These are phyloP conservation scores for Calliphora vicina DNA, from an alignment of 1,140 invertebrate genomes.

Conservation along the genomic window DNA sequence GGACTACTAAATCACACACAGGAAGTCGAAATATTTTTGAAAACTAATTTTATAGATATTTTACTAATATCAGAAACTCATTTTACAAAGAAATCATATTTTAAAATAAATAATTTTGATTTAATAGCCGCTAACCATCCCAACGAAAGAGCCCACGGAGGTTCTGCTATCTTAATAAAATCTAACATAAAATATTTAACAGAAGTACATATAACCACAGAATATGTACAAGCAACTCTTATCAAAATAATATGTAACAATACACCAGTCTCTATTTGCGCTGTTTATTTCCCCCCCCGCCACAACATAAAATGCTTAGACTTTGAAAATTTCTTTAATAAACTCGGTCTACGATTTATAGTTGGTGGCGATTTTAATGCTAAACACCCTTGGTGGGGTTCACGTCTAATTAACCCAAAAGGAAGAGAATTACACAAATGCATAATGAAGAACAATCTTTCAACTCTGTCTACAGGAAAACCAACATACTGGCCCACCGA, in stretches of 20 bases:
- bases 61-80: background rate
- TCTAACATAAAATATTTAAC: conserved; percentile 28
- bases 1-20: too few species aligned
- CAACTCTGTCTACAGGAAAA: background rate
- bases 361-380: conserved; percentile 61
- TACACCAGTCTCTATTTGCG: background rate
- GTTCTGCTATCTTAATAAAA: conserved; percentile 38
- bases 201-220: conserved; percentile 22
- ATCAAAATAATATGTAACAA: conserved; percentile 35
- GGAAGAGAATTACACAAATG: conserved; percentile 19
- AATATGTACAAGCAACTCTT: conserved; percentile 33
- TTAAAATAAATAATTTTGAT: background rate
- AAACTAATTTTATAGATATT: background rate
- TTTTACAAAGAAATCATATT: background rate
- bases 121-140: background rate
- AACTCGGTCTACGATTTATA: conserved; percentile 54
- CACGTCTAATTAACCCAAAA: conserved; percentile 23
- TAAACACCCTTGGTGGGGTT: conserved; percentile 23
- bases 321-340: conserved; percentile 51
- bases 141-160: conserved; percentile 40
- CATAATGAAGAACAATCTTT: conserved; percentile 24
- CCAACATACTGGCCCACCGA: conserved; percentile 29
- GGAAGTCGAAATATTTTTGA: background rate
- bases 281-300: background rate
- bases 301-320: conserved; percentile 39